phyloP scores from a whole-genome alignment of 2,113 vertebrate genomes.

The Notarius lentiginosus region DNA sequence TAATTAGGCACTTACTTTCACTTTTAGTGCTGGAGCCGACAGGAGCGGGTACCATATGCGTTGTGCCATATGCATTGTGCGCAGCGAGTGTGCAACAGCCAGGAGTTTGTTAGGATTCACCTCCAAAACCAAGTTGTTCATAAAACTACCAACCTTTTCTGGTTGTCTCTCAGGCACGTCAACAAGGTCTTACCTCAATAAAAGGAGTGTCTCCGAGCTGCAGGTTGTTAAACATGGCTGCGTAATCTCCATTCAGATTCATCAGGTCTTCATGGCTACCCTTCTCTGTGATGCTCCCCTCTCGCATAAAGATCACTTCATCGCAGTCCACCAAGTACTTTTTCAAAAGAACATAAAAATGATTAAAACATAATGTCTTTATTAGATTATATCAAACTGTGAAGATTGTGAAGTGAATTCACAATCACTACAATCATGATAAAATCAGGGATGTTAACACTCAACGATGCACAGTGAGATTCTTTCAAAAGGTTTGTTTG shows the following conservation, averaged over 20 bases:
- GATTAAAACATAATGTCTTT: not conserved
- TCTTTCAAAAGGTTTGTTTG: no score
- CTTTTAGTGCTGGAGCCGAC: no score
- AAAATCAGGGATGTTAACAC: not conserved
- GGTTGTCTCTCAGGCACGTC: not conserved
- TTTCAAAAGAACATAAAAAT: conserved; percentile 24
- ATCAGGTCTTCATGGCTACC: conserved; percentile 89
- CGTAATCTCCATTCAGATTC: conserved; percentile 87
- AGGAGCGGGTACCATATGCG: no score
- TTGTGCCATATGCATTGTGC: no score
- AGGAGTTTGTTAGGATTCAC: no score
- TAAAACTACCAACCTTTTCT: no score
- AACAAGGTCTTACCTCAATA: conserved; percentile 75
- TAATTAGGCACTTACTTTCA: no score
- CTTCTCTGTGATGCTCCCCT: conserved; percentile 85
- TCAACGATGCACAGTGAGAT: not conserved
- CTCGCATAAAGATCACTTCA: conserved; percentile 90
- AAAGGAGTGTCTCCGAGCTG: conserved; percentile 86
- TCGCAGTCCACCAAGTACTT: conserved; percentile 92
- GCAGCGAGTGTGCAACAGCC: no score
- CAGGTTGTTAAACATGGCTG: conserved; percentile 88
- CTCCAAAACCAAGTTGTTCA: no score
- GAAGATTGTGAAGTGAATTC: not conserved
- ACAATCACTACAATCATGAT: not conserved
- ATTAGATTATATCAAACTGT: not conserved